Evolutionary conservation across 1,140 invertebrate genomes (phyloP).

Genomic region (Drosophila melanogaster): DNA sequence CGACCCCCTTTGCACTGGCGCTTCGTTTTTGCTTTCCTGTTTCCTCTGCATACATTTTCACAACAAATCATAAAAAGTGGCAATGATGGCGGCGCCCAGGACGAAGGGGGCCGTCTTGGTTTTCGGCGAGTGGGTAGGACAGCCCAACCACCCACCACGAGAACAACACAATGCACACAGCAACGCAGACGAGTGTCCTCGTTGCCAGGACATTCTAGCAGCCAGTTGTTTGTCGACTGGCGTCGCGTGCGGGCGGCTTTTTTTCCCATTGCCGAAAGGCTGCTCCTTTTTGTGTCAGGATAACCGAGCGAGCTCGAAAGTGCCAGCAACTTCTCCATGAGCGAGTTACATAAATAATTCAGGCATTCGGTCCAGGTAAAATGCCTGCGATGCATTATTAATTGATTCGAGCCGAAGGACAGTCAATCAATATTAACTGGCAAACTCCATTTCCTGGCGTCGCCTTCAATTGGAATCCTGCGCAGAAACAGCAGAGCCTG

Average conservation of each 20-base stretch:
- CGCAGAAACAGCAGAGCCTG: slow-evolving; percentile 60
- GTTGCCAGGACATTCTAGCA: slow-evolving; percentile 59
- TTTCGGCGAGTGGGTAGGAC: background rate
- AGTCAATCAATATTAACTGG: slow-evolving; percentile 61
- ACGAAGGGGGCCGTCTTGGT: background rate
- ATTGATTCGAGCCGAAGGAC: slow-evolving; percentile 30
- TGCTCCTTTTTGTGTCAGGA: slow-evolving; percentile 18
- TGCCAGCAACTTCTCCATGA: slow-evolving; percentile 17
- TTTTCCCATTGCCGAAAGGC: slow-evolving; percentile 15
- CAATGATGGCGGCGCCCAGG: slow-evolving; percentile 42
- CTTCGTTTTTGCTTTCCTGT: slow-evolving; percentile 65
- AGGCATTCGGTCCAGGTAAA: slow-evolving; percentile 34
- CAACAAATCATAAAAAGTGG: slow-evolving; percentile 81
- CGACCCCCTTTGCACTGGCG: slow-evolving; percentile 33
- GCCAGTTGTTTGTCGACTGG: slow-evolving; percentile 80
- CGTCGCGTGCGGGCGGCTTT: slow-evolving; percentile 69
- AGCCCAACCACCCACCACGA: slow-evolving; percentile 33
- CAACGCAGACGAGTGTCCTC: slow-evolving; percentile 46
- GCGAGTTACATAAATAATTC: slow-evolving; percentile 61
- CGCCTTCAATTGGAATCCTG: slow-evolving; percentile 52
- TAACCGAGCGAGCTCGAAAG: background rate
- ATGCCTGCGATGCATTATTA: slow-evolving; percentile 46
- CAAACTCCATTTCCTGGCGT: slow-evolving; percentile 33
- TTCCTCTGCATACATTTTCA: slow-evolving; percentile 77
- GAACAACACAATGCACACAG: slow-evolving; percentile 35